These are phyloP conservation scores for Ifrita kowaldi DNA, from an alignment of 2,113 vertebrate species.

Conservation along the genomic window DNA sequence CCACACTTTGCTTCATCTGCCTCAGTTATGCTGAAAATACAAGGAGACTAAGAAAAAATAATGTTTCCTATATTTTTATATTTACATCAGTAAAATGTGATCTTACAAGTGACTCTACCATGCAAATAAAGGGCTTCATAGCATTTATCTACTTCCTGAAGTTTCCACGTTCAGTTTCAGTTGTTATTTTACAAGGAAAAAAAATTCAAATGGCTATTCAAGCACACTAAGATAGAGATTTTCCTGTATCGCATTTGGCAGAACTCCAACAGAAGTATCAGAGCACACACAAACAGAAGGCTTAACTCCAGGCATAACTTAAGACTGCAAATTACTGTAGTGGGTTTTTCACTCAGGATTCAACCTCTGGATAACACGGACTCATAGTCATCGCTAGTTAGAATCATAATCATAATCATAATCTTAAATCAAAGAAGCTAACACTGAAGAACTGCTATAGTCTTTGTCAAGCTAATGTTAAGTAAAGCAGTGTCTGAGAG, in stretches of 20 bases:
- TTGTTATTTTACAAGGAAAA: neutral
- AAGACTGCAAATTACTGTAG: neutral
- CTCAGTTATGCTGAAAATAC: slow-evolving; percentile 41
- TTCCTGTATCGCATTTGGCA: neutral
- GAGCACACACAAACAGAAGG: neutral
- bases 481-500: neutral
- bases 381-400: neutral
- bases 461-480: neutral
- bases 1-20: neutral
- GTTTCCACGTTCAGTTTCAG: neutral
- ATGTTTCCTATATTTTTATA: neutral
- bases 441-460: neutral
- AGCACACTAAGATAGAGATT: neutral
- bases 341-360: neutral
- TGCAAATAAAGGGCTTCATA: neutral
- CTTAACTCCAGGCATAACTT: neutral
- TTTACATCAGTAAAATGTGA: neutral
- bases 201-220: neutral
- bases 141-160: neutral
- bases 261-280: neutral
- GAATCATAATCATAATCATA: neutral
- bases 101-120: neutral
- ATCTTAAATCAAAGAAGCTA: neutral
- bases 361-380: neutral
- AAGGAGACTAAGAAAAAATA: neutral